Percentiles rank a stretch among this genome's conserved stretches.
Conservation (phyloP, 2,888 invertebrate species). For the Drosophila vallismaia region DNA sequence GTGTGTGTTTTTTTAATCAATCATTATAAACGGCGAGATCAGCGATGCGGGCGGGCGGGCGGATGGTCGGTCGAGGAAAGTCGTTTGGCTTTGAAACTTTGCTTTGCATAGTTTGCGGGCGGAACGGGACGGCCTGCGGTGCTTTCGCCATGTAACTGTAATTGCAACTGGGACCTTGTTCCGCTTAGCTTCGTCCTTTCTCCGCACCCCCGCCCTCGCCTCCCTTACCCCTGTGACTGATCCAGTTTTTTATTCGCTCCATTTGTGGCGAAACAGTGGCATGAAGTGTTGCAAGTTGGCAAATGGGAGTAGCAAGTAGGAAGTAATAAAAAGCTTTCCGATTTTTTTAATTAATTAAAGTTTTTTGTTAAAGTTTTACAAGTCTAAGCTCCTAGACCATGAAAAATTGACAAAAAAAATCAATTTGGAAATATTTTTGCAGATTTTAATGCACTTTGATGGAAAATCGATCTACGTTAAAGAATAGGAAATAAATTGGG, state of each 20-base stretch:
- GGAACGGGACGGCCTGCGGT: slow-evolving; percentile 15
- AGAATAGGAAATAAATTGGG: no score
- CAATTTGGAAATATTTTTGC: no score
- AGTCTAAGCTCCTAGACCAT: no score
- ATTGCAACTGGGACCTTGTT: slow-evolving; percentile 49
- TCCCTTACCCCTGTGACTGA: slow-evolving; percentile 2
- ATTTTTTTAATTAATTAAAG: not conserved
- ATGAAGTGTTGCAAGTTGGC: not conserved
- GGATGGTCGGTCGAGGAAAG: no score
- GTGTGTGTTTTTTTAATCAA: slow-evolving; percentile 64
- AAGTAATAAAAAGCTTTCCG: no score
- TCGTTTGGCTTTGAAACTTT: slow-evolving; percentile 72
- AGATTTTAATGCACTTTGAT: no score
- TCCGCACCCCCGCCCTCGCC: not conserved
- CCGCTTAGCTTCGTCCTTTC: slow-evolving; percentile 29
- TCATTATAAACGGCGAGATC: slow-evolving; percentile 66
- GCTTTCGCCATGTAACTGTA: slow-evolving; percentile 39
- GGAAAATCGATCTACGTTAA: no score
- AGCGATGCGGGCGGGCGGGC: slow-evolving; percentile 41
- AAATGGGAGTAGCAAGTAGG: not conserved
- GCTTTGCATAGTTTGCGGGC: slow-evolving; percentile 61
- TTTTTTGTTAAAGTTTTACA: not conserved
- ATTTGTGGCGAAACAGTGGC: slow-evolving; percentile 54
- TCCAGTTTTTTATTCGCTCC: slow-evolving; percentile 46
- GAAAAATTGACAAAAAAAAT: no score